These are phyloP conservation scores for Astyanax mexicanus DNA, from an alignment of 2,797 vertebrate genomes.

Conservation along the genomic window DNA sequence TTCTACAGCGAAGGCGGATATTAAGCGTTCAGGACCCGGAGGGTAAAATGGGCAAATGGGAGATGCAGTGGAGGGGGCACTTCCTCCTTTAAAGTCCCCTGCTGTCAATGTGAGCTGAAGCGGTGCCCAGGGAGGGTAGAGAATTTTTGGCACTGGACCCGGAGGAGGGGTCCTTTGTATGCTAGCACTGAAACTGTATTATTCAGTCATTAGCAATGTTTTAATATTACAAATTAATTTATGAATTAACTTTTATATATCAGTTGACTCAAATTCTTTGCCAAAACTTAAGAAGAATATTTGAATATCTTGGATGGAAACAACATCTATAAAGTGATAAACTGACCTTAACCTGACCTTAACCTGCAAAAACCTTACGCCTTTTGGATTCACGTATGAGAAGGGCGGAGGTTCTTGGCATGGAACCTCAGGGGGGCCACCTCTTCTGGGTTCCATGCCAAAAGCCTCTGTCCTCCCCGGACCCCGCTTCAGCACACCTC, in stretches of 20 bases:
- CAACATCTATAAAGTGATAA: background rate
- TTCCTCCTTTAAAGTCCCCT: constrained; percentile 58
- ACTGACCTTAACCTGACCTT: background rate
- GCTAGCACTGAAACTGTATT: too few species aligned
- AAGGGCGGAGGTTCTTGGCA: constrained; percentile 61
- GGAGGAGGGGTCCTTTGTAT: background rate
- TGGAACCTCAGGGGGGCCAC: constrained; percentile 27
- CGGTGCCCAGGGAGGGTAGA: constrained; percentile 46
- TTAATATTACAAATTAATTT: too few species aligned
- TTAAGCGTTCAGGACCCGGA: constrained; percentile 30
- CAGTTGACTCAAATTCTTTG: background rate
- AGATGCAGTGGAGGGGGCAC: constrained; percentile 29
- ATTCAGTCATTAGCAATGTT: too few species aligned
- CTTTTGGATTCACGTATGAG: background rate
- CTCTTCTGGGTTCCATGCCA: background rate
- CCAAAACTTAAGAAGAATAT: too few species aligned
- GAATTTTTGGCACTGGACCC: background rate
- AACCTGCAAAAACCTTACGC: background rate
- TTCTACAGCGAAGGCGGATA: constrained; percentile 1
- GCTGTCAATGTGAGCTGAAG: constrained; percentile 49
- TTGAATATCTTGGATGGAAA: background rate
- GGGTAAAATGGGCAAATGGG: constrained; percentile 45
- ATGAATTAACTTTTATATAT: background rate
- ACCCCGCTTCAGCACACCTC: background rate
- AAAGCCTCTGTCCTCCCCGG: background rate